Conservation (phyloP, 2,113 vertebrate species). For the Gnathonemus longibarbis region DNA sequence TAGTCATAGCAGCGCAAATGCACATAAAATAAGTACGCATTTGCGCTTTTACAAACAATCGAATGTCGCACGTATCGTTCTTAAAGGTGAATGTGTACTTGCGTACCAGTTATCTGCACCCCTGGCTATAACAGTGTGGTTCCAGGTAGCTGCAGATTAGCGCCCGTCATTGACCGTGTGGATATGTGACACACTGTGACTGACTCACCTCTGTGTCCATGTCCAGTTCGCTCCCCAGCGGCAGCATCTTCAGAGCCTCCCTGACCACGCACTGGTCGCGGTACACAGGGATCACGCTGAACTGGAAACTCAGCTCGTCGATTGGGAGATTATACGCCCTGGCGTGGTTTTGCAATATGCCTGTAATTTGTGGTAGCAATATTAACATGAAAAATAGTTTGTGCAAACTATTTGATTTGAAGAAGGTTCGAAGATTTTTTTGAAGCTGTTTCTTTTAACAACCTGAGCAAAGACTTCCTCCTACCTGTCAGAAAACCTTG, state of each 20-base stretch:
- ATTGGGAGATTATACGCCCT: conserved; percentile 73
- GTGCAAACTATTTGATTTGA: background rate
- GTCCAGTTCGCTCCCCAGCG: conserved; percentile 50
- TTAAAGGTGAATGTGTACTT: no score
- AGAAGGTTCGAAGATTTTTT: background rate
- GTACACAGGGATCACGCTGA: conserved; percentile 61
- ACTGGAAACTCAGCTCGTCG: conserved; percentile 74
- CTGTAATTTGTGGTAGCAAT: conserved; percentile 32
- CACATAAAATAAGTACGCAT: no score
- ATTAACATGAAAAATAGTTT: background rate
- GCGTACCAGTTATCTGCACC: no score
- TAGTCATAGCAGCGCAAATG: no score
- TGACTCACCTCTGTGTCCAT: conserved; percentile 64
- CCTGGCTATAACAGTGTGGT: background rate
- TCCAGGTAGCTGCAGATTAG: background rate
- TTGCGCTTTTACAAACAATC: no score
- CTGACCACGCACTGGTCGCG: conserved; percentile 60
- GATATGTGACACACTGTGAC: background rate
- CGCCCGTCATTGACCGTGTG: background rate
- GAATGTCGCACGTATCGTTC: no score
- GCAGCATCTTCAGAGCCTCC: conserved; percentile 55
- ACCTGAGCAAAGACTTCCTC: conserved; percentile 14
- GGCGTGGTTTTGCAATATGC: conserved; percentile 76
- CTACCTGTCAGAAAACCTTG: conserved; percentile 72
- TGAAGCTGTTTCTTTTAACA: background rate